These are phyloP conservation scores for Plagiodera versicolora DNA, from an alignment of 2,888 invertebrate genomes.

Conservation along the genomic window DNA sequence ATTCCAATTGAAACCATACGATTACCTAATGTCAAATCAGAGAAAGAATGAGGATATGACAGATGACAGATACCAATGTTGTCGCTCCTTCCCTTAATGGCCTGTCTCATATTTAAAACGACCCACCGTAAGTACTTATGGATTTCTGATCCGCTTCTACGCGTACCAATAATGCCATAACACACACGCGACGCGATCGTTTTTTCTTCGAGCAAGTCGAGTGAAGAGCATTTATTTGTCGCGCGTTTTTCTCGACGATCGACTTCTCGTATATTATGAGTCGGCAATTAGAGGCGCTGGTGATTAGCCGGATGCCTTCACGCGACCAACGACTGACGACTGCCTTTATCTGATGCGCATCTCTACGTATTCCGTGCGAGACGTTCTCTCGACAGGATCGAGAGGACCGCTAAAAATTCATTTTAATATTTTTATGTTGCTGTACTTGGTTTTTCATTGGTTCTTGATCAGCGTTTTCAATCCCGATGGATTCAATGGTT, in stretches of 20 bases:
- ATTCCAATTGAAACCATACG: too few species aligned
- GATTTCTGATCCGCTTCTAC: neutral
- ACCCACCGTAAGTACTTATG: neutral
- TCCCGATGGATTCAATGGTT: too few species aligned
- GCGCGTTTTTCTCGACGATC: neutral
- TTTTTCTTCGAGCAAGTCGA: neutral
- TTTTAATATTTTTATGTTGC: too few species aligned
- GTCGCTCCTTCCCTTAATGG: too few species aligned
- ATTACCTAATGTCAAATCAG: too few species aligned
- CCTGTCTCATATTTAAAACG: neutral
- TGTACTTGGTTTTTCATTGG: too few species aligned
- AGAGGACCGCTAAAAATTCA: too few species aligned
- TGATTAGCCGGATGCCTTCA: slow-evolving; percentile 35
- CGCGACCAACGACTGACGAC: slow-evolving; percentile 21
- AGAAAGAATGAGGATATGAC: too few species aligned
- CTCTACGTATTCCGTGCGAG: slow-evolving; percentile 28
- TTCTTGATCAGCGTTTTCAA: too few species aligned
- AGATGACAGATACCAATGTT: too few species aligned
- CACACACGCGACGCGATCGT: neutral
- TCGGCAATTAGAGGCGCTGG: neutral
- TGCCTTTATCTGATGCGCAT: slow-evolving; percentile 22
- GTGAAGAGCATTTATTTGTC: neutral
- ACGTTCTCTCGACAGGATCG: slow-evolving; percentile 6
- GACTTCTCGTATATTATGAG: neutral
- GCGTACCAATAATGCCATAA: neutral